Percentiles rank a stretch among this genome's conserved stretches.
Conservation (phyloP, 2,888 invertebrate genomes). For the Cartodere bifasciata region DNA sequence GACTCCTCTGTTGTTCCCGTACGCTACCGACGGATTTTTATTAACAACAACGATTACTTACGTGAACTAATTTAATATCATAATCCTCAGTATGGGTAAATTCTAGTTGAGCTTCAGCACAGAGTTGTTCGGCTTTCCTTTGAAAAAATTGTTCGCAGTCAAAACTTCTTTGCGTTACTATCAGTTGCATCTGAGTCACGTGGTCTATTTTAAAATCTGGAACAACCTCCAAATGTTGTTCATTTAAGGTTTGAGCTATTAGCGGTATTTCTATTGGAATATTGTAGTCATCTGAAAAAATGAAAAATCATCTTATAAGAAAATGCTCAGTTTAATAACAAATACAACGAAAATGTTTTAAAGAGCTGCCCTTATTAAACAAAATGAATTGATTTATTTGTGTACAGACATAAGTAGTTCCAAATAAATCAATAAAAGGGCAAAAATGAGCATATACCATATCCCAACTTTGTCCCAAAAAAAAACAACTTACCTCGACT, state of each 20-base stretch:
- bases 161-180: slow-evolving; percentile 33
- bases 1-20: too few species aligned
- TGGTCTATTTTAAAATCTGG: slow-evolving; percentile 33
- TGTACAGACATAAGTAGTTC: too few species aligned
- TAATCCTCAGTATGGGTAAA: slow-evolving; percentile 35
- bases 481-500: slow-evolving; percentile 34
- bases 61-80: slow-evolving; percentile 34
- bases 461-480: too few species aligned
- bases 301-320: slow-evolving; percentile 1
- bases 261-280: slow-evolving; percentile 35
- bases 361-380: too few species aligned
- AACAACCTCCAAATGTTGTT: slow-evolving; percentile 32
- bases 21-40: too few species aligned
- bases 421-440: too few species aligned
- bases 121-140: slow-evolving; percentile 32
- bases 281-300: slow-evolving; percentile 31
- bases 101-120: slow-evolving; percentile 30
- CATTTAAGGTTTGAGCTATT: slow-evolving; percentile 31
- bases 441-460: too few species aligned
- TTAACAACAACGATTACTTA: slow-evolving; percentile 24
- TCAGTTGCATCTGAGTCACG: slow-evolving; percentile 32
- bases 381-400: too few species aligned
- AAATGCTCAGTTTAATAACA: neutral
- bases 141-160: slow-evolving; percentile 36
- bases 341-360: neutral